phyloP scores from a whole-genome alignment of 2,113 vertebrate species.

The Silurus meridionalis region DNA sequence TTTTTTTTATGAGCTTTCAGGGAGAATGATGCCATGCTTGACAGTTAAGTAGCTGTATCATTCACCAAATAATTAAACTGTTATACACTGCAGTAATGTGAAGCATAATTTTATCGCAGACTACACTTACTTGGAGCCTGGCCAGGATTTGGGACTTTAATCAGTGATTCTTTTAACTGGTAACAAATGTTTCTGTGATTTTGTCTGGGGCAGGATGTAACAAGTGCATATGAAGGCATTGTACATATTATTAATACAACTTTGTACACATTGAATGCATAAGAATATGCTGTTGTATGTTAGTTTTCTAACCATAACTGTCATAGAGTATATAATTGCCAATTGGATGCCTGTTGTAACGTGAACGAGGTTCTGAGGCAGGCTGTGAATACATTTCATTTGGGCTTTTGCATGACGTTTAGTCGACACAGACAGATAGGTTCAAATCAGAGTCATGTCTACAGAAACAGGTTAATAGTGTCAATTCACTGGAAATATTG shows the following conservation, averaged over 20 bases:
- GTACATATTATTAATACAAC: neutral
- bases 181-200: slow-evolving; percentile 4
- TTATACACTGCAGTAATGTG: slow-evolving; percentile 17
- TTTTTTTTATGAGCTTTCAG: slow-evolving; percentile 2
- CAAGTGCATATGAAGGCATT: neutral
- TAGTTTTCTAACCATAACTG: neutral
- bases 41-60: slow-evolving; percentile 21
- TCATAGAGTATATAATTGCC: neutral
- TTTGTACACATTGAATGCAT: neutral
- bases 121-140: neutral
- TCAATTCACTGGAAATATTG: neutral
- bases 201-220: slow-evolving; percentile 14
- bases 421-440: neutral
- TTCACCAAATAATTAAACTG: neutral
- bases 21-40: slow-evolving; percentile 1
- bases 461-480: neutral
- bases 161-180: neutral
- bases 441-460: neutral
- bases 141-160: neutral
- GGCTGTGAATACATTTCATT: neutral
- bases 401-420: neutral
- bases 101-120: neutral
- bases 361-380: neutral
- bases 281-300: neutral
- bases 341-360: neutral